Percentiles rank a stretch among this genome's conserved stretches.
phyloP scores from a whole-genome alignment of 2,888 invertebrate species.

The Drosophila neonasuta region DNA sequence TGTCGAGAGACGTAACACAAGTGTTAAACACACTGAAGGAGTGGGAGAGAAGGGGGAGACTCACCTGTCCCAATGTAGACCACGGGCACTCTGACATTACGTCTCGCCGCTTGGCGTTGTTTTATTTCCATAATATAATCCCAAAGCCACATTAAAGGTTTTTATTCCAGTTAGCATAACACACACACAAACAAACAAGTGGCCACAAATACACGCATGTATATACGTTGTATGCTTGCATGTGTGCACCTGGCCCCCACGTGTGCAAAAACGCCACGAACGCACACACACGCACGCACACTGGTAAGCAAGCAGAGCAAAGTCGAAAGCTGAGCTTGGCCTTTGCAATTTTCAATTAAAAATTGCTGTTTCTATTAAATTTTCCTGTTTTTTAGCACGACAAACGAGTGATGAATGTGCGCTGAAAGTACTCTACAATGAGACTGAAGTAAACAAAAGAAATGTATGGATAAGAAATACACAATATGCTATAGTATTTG shows the following conservation, averaged over 20 bases:
- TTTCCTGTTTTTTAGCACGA: background rate
- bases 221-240: background rate
- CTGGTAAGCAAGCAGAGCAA: constrained; percentile 19
- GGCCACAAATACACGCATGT: background rate
- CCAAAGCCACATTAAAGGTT: constrained; percentile 75
- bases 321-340: constrained; percentile 52
- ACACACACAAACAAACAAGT: constrained; percentile 13
- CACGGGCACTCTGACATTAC: constrained; percentile 65
- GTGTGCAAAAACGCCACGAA: constrained; percentile 67
- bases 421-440: constrained; percentile 18
- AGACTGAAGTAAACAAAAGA: constrained; percentile 68
- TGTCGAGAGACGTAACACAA: constrained; percentile 38
- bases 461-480: constrained; percentile 45
- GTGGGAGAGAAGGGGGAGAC: constrained; percentile 38
- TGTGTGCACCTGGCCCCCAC: constrained; percentile 45
- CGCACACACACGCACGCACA: constrained; percentile 30
- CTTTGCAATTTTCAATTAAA: constrained; percentile 28
- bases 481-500: background rate
- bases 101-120: constrained; percentile 62
- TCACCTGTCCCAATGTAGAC: constrained; percentile 76
- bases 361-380: constrained; percentile 10
- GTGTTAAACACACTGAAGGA: background rate
- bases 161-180: constrained; percentile 28
- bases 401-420: constrained; percentile 17
- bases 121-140: constrained; percentile 73